Base-by-base conservation (phyloP, 2,797 vertebrate genomes). In the Cossypha dichroa region DNA sequence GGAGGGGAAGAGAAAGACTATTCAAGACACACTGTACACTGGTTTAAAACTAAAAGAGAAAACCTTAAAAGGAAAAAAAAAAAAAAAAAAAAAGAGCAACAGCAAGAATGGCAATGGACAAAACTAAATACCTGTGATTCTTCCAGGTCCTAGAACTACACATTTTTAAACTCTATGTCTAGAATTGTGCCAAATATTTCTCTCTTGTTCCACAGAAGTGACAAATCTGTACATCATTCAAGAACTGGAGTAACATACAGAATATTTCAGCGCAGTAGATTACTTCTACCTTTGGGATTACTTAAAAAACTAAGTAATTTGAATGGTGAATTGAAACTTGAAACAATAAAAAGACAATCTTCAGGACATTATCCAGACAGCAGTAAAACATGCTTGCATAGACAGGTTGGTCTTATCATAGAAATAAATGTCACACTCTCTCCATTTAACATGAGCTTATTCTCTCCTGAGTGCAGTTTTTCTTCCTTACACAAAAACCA, bases 291-390 rank as follows among this genome's bases (percentile, higher is more conserved):
- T 59, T 74, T 70, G 36, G 88, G 52, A 72, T 70, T 74, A 78
- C 48, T 74, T 70, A 5, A 92, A 85, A 89, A 81, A 64, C 16
- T 11, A 73, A 73, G 73, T 41, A 28, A 77, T 87, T 72, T 52
- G 46, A 91, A 88, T 7, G 16, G 34, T 60, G 86, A 88, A 92
- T 36, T 76, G 80, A 90, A 95, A 90, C 38, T 56, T 56, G 55
- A 91, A 96, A 88, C 77, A 95, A 85, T 93, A 89, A 55, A 85
- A 86, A 90, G 66, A 36, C 48, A 59, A 60, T 72, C 80, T 90
- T 84, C n/a, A 52, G 62, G 29, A 43, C 80, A 78, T 93, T 93
- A 90, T 59, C 90, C 67, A 79, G 76, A 85, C 21, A 93, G 76
- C 66, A 88, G 43, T 70, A 70, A 86, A 76, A 86, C 38, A 66